Evolutionary conservation across 2,888 invertebrate genomes (phyloP).

Genomic region (Temnothorax rugatulus): DNA sequence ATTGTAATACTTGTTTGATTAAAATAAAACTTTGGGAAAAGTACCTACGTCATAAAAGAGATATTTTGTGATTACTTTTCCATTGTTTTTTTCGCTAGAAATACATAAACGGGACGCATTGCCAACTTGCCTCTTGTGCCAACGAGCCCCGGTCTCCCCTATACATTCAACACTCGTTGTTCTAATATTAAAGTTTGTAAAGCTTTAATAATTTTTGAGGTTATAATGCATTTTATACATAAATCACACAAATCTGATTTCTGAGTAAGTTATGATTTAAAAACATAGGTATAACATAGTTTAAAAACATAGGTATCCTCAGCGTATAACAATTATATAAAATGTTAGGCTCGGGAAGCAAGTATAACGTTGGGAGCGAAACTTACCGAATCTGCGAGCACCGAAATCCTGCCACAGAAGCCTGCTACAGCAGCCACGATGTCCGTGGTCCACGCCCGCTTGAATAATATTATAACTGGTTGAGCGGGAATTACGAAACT

Average conservation of each 20-base stretch:
- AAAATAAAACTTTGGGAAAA: no score
- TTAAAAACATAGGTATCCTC: neutral
- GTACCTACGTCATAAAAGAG: no score
- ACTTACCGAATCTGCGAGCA: constrained; percentile 42
- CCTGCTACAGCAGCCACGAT: constrained; percentile 5
- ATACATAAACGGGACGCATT: no score
- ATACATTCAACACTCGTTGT: neutral
- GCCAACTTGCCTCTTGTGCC: no score
- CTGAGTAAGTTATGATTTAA: neutral
- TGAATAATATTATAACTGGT: constrained; percentile 26
- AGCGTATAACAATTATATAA: neutral
- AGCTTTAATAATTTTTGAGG: constrained; percentile 1
- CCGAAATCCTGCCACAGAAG: neutral
- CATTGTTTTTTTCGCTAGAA: no score
- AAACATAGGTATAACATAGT: neutral
- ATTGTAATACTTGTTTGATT: no score
- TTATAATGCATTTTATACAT: neutral
- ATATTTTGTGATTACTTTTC: no score
- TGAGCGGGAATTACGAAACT: constrained; percentile 42
- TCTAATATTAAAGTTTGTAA: neutral
- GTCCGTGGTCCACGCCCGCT: constrained; percentile 15
- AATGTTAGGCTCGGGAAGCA: neutral
- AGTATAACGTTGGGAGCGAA: neutral
- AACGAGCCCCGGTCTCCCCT: no score
- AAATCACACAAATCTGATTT: neutral